Conservation (phyloP, 1,140 invertebrate genomes). For the Probaryconus sp. region DNA sequence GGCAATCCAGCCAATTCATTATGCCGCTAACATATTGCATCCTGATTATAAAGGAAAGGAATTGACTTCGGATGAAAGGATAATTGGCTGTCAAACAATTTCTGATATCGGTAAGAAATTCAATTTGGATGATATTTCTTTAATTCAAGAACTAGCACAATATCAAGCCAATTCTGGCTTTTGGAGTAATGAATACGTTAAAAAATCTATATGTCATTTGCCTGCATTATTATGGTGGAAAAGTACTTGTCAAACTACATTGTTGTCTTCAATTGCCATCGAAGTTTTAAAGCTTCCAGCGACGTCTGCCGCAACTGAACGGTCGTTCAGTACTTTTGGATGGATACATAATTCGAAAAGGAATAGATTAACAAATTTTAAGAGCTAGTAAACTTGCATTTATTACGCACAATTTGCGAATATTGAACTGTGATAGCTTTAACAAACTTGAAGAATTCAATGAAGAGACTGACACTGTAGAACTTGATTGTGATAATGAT, state of each 20-base stretch:
- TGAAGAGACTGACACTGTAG: no score
- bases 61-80: not conserved
- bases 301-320: constrained; percentile 20
- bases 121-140: no score
- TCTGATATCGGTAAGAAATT: no score
- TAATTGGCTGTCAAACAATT: not conserved
- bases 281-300: constrained; percentile 8
- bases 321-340: constrained; percentile 19
- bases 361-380: constrained; percentile 9
- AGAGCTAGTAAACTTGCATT: no score
- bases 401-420: no score
- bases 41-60: not conserved
- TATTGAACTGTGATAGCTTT: no score
- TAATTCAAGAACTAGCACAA: no score
- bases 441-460: no score
- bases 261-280: constrained; percentile 3
- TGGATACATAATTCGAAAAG: constrained; percentile 43
- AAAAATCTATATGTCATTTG: no score
- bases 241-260: constrained; percentile 2
- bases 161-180: no score
- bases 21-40: constrained; percentile 9
- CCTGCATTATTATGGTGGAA: not conserved
- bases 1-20: constrained; percentile 3
- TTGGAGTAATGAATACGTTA: no score
- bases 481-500: no score